phyloP scores from a whole-genome alignment of 2,888 invertebrate species.

The Antitype chi region DNA sequence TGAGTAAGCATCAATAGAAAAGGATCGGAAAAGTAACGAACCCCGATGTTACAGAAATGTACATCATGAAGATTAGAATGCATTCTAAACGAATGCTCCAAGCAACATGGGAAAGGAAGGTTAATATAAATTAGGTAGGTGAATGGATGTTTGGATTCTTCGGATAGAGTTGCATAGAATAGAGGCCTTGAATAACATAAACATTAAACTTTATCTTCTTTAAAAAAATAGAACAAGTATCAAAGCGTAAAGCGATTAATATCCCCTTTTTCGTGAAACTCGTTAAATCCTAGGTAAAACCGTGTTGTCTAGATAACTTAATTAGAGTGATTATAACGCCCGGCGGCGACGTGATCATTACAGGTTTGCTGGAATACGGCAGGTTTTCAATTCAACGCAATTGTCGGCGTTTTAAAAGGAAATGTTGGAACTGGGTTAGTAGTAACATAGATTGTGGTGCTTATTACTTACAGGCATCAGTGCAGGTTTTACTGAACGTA shows the following conservation, averaged over 20 bases:
- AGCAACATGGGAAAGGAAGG: not conserved
- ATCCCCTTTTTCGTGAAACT: constrained; percentile 38
- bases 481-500: not conserved
- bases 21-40: not conserved
- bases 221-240: constrained; percentile 15
- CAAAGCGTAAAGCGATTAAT: constrained; percentile 30
- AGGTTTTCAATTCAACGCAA: constrained; percentile 55
- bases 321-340: constrained; percentile 62
- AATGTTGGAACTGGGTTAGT: constrained; percentile 47
- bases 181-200: not conserved
- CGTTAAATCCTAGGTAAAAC: constrained; percentile 49
- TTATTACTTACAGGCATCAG: constrained; percentile 2
- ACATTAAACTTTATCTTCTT: not conserved
- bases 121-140: not conserved
- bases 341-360: constrained; percentile 56
- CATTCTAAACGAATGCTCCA: not conserved
- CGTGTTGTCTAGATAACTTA: constrained; percentile 61
- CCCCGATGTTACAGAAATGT: not conserved
- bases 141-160: not conserved
- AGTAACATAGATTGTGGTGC: constrained; percentile 31
- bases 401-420: constrained; percentile 47
- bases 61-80: not conserved
- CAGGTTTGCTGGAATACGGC: constrained; percentile 41
- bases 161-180: not conserved
- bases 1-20: not conserved